phyloP scores from a whole-genome alignment of 2,113 vertebrate genomes.

The Raja brachyura region DNA sequence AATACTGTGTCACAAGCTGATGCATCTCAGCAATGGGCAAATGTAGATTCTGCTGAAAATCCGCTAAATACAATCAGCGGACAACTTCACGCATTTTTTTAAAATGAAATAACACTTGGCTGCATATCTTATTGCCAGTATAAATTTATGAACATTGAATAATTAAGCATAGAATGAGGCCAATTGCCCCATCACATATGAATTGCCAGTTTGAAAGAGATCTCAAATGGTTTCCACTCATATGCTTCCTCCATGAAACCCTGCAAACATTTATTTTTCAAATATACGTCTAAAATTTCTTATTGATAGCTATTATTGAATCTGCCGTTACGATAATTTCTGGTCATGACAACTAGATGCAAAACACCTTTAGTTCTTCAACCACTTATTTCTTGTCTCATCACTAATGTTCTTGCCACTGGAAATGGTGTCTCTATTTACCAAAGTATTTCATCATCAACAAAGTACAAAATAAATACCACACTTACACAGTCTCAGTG shows the following conservation, averaged over 20 bases:
- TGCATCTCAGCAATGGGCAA: background rate
- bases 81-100: background rate
- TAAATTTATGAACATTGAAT: background rate
- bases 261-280: background rate
- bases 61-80: background rate
- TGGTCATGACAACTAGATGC: background rate
- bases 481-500: conserved; percentile 66
- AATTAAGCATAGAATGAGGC: background rate
- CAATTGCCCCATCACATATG: background rate
- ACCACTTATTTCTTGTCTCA: background rate
- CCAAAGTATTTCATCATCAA: background rate
- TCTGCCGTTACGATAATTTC: background rate
- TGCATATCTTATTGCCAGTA: background rate
- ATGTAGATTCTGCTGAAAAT: background rate
- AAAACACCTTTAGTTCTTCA: background rate
- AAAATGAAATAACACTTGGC: background rate
- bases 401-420: background rate
- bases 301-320: background rate
- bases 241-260: background rate
- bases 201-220: background rate
- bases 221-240: background rate
- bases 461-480: background rate
- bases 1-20: background rate
- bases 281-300: background rate
- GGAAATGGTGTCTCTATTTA: background rate